Base-by-base conservation (phyloP, 2,888 invertebrate species). In the Belgica antarctica region DNA sequence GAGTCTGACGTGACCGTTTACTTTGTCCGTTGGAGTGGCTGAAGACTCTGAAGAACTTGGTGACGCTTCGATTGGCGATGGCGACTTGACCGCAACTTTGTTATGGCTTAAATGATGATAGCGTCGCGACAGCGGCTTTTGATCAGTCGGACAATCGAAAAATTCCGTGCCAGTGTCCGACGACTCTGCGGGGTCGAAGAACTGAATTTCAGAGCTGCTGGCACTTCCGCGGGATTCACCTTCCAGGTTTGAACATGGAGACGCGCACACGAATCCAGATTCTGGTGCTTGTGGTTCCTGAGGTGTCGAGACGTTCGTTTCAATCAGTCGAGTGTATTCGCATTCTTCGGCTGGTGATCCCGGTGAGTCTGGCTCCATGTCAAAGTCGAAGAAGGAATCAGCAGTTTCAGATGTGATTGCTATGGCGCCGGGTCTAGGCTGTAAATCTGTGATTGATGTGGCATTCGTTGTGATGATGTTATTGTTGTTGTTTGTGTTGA, bases 301-400 rank as follows among this genome's bases (percentile, higher is more conserved):
- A 73, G 83, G 79, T 72, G 82, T 82, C 72, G 82, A 82, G 73
- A 83, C 83, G 74, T 82, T 82, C 74, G 83, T 84, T 79, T 76
- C 81, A 75, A 80, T 79, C 62, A 81, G 75, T 72, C 79, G 77
- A 71, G 83, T 81, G 71, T 83, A 81, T 77, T 86, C 86, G 73
- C 80, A 80, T 74, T 84, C 84, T 73, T 88, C 89, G 62, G 84
- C 85, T 0, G 89, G 89, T 74, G 89, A 89, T 63, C 85, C 86
- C 0, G 89, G 87, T 72, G 86, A 87, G 72, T 87, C 87, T 71
- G 85, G 81, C 73, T 86, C 85, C 74, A 86, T 81, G 74, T 85
- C 86, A 74, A 87, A 86, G 77, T 87, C 86, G 75, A 86, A 85
- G 75, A 84, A 87, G 4, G 86, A 83, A 74, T 87, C 86, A 12